A percentile compares a stretch with the other conserved stretches of the same genome.
These are phyloP conservation scores for Xestoiulus laeticollis DNA, from an alignment of 2,888 invertebrate genomes.

Conservation along the genomic window DNA sequence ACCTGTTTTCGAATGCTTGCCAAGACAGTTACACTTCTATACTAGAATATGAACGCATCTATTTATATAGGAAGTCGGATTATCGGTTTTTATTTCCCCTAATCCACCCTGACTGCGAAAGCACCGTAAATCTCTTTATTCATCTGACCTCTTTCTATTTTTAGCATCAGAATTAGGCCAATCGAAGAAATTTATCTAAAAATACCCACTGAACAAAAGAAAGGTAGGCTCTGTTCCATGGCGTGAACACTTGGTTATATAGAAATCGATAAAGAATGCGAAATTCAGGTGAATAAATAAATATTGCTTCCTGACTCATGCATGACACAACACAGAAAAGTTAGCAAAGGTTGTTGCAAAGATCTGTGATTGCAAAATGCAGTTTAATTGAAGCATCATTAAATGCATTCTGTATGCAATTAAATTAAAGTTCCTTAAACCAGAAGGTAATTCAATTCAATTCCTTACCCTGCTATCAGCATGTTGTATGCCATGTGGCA, in stretches of 20 bases:
- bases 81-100: conserved; percentile 36
- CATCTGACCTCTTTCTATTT: conserved; percentile 39
- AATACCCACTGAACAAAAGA: neutral
- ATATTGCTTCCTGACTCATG: neutral
- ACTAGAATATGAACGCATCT: neutral
- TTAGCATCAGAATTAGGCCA: conserved; percentile 35
- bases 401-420: too few relatives aligned
- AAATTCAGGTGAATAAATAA: neutral
- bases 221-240: neutral
- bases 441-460: too few relatives aligned
- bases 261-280: neutral
- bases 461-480: too few relatives aligned
- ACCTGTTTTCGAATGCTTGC: conserved; percentile 13
- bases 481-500: too few relatives aligned
- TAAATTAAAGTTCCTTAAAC: too few relatives aligned
- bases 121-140: neutral
- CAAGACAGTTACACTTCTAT: neutral
- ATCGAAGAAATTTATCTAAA: neutral
- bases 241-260: neutral
- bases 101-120: neutral
- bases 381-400: too few relatives aligned
- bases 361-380: too few relatives aligned
- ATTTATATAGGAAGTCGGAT: conserved; percentile 29
- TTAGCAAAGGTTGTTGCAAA: too few relatives aligned
- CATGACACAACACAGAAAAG: too few relatives aligned